phyloP scores from a whole-genome alignment of 2,113 vertebrate genomes.

The Myodes glareolus region DNA sequence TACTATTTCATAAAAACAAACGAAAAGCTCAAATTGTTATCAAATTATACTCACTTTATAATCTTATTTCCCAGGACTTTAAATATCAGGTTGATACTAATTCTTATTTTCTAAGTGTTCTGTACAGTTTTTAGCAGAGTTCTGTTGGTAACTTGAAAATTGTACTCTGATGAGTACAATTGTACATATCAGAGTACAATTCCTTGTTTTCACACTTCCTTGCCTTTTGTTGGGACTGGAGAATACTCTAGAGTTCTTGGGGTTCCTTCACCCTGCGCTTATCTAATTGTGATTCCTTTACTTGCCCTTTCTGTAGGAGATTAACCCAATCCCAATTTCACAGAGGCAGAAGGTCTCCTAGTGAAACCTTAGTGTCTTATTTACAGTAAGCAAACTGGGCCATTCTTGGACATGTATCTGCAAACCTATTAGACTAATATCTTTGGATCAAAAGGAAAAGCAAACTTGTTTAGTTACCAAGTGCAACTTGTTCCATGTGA shows the following conservation, averaged over 20 bases:
- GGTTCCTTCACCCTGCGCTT: neutral
- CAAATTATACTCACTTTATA: conserved; percentile 29
- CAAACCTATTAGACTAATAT: neutral
- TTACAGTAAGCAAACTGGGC: conserved; percentile 19
- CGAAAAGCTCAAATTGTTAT: conserved; percentile 2
- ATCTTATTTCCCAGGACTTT: conserved; percentile 23
- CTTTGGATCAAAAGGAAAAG: conserved; percentile 39
- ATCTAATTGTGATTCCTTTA: neutral
- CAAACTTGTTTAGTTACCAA: neutral
- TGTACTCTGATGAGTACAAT: neutral
- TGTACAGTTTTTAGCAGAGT: neutral
- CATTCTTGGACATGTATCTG: neutral
- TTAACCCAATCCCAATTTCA: neutral
- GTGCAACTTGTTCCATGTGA: conserved; percentile 14
- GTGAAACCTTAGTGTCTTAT: neutral
- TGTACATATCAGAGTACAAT: neutral
- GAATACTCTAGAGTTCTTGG: neutral
- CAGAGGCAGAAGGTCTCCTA: neutral
- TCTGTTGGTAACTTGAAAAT: neutral
- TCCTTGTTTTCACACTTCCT: neutral
- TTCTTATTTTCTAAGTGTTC: conserved; percentile 37
- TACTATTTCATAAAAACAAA: neutral
- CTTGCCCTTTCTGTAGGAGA: neutral
- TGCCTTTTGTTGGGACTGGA: neutral
- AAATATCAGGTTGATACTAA: conserved; percentile 26